Evolutionary conservation across 1,140 invertebrate genomes (phyloP), one percentile per base, ranked within the genome.

Genomic region (Wasmannia auropunctata): DNA sequence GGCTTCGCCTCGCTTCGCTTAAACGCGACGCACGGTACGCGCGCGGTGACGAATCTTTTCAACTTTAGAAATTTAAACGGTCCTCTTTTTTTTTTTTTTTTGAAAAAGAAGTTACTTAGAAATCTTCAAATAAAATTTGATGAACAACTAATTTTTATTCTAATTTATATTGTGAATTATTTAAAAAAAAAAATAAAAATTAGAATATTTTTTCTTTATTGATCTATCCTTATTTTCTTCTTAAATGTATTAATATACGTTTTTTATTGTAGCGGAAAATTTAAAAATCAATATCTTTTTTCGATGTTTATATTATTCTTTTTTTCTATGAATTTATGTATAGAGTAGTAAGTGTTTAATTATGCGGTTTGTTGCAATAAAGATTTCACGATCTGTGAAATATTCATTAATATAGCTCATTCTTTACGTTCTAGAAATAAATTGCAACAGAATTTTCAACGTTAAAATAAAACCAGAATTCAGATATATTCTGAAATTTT

Each of bases 1-100:
- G 80, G 79, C 89, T 87, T 43, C 67, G 75, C 31, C 62, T 85
- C 62, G 87, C 77, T 58, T 86, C 69, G 62, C 69, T 74, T 60
- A 56, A 69, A 43, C 88, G 37, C 37, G 51, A 56, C 77, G 46
- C 49, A 28, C 2, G 19, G 40, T 46, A 3, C 49, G 10, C 25
- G 40, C 40, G 43, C 43, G 8, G 4, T 46, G 40, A 34, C 76
- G 76, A 49, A 16, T 6, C 22, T 37, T 51, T 43, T 79, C 43
- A 34, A 22, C 37, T 56, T 43, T 6, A 70, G 6, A 81, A 51
- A 37, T 49, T 63, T 77, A 6, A 72, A 75, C 34, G 5, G 7
- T 62, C 11, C 37, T 43, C 7, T 19, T 31, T 54, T 72, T 8
- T 37, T 37, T 37, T 37, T 37, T 37, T 37, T 43, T 56, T 74